Base-by-base conservation (phyloP, 1,140 invertebrate species). In the Conus ventricosus region DNA sequence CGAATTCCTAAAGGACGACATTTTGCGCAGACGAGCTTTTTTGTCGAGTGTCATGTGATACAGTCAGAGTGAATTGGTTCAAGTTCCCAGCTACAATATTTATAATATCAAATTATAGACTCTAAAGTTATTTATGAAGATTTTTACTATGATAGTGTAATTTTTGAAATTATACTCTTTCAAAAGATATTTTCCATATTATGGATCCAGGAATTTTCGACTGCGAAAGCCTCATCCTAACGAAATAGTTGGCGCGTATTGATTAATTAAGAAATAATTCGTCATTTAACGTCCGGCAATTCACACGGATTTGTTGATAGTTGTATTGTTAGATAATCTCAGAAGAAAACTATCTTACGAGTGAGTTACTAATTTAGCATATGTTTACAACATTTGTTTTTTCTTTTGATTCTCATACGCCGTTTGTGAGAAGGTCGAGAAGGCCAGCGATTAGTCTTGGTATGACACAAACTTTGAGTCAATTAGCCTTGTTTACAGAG, bases 401-500 rank as follows among this genome's bases (percentile, higher is more conserved):
- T 10, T 39, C 25, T 25, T 39, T 80, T 80, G 8, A 13, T 39
- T 80, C 39, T 80, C 23, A 10, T 80, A 51, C 76, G 76, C 27
- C 27, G 39, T 39, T 85, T 67, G 84, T 85, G 27, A 85, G 55
- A 55, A 85, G 84, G 84, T 85, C 84, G 84, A 85, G 8, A 39
- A 85, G 23, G 57, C 84, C 82, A 60, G 84, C 84, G 84, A 85
- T 85, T 63, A 85, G 71, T 85, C 57, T 55, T 67, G 84, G 84
- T 60, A 85, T 85, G 84, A 85, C 55, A 67, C 60, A 23, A 67
- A 85, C 57, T 85, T 85, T 67, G 39, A 27, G 84, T 85, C 57
- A 67, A 60, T 67, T 27, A 39, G 17, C 53, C 27, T 67, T 85
- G 63, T 85, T 85, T 85, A 85, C 84, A 85, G 39, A 80, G 23